Evolutionary conservation across 2,888 invertebrate species (phyloP).

Genomic region (Agrilus biguttatus): DNA sequence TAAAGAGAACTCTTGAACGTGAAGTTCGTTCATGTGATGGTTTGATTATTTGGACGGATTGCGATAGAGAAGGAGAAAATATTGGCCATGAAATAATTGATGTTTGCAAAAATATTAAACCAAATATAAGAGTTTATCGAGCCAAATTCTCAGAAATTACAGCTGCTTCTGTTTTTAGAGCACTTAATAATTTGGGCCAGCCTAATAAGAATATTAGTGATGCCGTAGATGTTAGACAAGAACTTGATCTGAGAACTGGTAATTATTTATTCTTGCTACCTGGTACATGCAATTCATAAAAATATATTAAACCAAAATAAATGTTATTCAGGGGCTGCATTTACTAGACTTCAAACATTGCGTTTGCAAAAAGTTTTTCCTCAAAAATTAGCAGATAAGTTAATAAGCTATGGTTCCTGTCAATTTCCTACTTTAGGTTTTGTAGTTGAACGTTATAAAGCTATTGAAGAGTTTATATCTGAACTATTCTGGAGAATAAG

Average conservation of each 20-base stretch:
- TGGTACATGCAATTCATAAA: background rate
- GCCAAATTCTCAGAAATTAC: constrained; percentile 99
- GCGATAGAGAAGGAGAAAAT: constrained; percentile 98
- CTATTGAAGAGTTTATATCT: constrained; percentile 77
- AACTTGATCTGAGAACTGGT: constrained; percentile 89
- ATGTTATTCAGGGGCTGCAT: constrained; percentile 66
- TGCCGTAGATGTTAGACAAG: constrained; percentile 86
- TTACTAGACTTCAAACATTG: constrained; percentile 93
- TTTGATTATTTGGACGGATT: constrained; percentile 98
- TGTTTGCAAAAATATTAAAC: constrained; percentile 72
- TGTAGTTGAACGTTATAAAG: constrained; percentile 94
- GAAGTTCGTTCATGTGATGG: constrained; percentile 52
- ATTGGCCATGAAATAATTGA: constrained; percentile 95
- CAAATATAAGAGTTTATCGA: constrained; percentile 53
- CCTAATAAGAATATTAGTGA: constrained; percentile 73
- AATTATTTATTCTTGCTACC: constrained; percentile 10
- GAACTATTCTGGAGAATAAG: constrained; percentile 95
- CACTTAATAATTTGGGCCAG: constrained; percentile 59
- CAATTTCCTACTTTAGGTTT: constrained; percentile 99
- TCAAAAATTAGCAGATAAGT: constrained; percentile 51
- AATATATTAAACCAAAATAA: no score
- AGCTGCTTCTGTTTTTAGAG: constrained; percentile 59
- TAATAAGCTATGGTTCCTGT: constrained; percentile 97
- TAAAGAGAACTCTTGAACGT: constrained; percentile 52
- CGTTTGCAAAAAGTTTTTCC: constrained; percentile 73